phyloP scores from a whole-genome alignment of 2,888 invertebrate species.

The Tetragonula carbonaria region DNA sequence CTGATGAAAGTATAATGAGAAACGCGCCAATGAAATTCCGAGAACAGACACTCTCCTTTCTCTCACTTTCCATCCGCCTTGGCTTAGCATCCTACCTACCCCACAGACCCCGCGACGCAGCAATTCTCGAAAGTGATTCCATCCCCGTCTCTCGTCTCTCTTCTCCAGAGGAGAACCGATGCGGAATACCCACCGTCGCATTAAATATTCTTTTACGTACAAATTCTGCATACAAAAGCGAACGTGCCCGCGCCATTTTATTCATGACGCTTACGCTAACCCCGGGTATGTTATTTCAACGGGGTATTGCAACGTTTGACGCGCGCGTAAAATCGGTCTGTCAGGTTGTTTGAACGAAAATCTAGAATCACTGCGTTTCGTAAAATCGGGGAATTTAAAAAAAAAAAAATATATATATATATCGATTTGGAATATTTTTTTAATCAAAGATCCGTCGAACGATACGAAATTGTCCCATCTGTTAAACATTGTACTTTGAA shows the following conservation, averaged over 20 bases:
- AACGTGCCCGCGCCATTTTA: slow-evolving; percentile 16
- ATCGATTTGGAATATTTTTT: neutral
- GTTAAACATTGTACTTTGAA: too few species aligned
- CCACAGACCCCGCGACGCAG: neutral
- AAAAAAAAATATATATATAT: too few species aligned
- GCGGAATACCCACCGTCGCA: slow-evolving; percentile 22
- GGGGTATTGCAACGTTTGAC: slow-evolving; percentile 23
- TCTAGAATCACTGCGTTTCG: neutral
- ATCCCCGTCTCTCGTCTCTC: neutral
- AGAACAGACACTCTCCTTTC: neutral
- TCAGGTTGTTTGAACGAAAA: neutral
- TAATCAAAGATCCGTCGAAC: too few species aligned
- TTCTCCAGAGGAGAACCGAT: neutral
- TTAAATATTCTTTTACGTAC: slow-evolving; percentile 41
- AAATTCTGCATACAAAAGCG: slow-evolving; percentile 30
- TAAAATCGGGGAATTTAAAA: neutral
- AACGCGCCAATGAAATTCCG: neutral
- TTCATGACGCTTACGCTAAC: slow-evolving; percentile 31
- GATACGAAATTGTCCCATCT: too few species aligned
- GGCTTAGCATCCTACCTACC: neutral
- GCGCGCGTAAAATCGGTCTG: slow-evolving; percentile 15
- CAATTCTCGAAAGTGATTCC: slow-evolving; percentile 23
- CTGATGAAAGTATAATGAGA: neutral
- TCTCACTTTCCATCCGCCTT: neutral
- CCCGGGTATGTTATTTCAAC: neutral